Evolutionary conservation across 2,113 vertebrate genomes (phyloP), one percentile per base, ranked within the genome.

Genomic region (Passer domesticus): DNA sequence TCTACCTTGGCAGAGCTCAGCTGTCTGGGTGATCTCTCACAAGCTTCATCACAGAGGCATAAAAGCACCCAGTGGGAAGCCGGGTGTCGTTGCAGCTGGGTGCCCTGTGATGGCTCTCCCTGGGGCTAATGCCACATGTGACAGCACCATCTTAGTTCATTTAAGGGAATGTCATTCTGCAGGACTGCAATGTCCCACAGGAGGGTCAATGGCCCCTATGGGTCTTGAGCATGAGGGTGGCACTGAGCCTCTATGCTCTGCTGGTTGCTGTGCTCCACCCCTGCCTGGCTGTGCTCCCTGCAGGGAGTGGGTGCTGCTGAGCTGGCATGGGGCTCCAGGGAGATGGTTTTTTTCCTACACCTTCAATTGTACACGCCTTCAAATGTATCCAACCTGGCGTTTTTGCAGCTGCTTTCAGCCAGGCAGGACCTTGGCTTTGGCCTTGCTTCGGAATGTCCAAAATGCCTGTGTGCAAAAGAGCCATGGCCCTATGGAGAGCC

Each of bases 101-200:
- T 87, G n/a, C 23, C 37, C 33, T 66, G 50, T 41, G 37, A 53
- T 37, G 20, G 11, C 11, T 66, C 41, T 59, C 22, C 49, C 41
- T 56, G 52, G 6, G 4, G 2, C 33, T n/a, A 31, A 46, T 35
- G 24, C 13, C 0, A 0, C 10, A 27, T 1, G 1, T 23, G 55
- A 30, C 28, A 53, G 30, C 31, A 74, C 15, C 0, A 0, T 7
- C 25, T 41, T 55, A 43, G 19, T 33, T 63, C 8, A 46, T 63
- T 90, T 58, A 75, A 23, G n/a, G 19, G 33, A 68, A 78, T 15
- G 56, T 39, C 76, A 69, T 75, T 70, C 78, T 64, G 39, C 18
- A 68, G 39, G 44, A 22, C 28, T 46, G 27, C 15, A 11, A 43
- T 43, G 43, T 35, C n/a, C 44, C 52, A 59, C 23, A 22, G 6